Evolutionary conservation across 1,140 invertebrate species (phyloP), one percentile per base, ranked within the genome.

Genomic region (Nephila pilipes): DNA sequence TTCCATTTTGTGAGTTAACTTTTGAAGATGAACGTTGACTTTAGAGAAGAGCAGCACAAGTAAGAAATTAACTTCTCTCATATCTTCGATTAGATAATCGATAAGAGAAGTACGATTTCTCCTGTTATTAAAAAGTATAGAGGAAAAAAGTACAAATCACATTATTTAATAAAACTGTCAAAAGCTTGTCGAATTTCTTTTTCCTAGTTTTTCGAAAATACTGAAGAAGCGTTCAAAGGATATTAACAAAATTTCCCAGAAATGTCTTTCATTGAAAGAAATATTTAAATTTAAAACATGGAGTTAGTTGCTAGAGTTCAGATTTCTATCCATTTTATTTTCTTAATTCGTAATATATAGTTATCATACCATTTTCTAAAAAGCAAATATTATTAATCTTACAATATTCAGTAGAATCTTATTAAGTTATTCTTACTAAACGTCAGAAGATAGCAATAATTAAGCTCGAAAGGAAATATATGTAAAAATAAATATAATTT

Each of bases 161-260:
- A 60, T 60, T 60, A 18, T 60, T 60, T 60, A 60, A 60, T 60
- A 60, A 60, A 60, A 60, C 58, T 60, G 58, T 60, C 58, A 60
- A 60, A 60, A 14, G 58, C 58, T 20, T 60, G 58, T 60, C 58
- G 58, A 60, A 22, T 60, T 60, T 20, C 16, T 22, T 60, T 60
- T 60, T 60, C 58, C 16, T 18, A 22, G 16, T 20, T 60, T 14
- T 60, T 60, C 58, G 22, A 22, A 60, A 60, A 22, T 60, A 22
- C 58, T 60, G 46, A 46, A 46, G 46, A 46, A 46, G 46, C 46
- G 46, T 22, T 18, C 58, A 60, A 22, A 60, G 58, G 20, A 60
- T 60, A 60, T 60, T 60, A 20, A 20, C 16, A 60, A 18, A 60
- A 18, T 60, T 60, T 60, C 14, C 22, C 0, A 18, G 20, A 16